Evolutionary conservation across 2,797 vertebrate genomes (phyloP), one percentile per base, ranked within the genome.

Genomic region (Apogon talboti): DNA sequence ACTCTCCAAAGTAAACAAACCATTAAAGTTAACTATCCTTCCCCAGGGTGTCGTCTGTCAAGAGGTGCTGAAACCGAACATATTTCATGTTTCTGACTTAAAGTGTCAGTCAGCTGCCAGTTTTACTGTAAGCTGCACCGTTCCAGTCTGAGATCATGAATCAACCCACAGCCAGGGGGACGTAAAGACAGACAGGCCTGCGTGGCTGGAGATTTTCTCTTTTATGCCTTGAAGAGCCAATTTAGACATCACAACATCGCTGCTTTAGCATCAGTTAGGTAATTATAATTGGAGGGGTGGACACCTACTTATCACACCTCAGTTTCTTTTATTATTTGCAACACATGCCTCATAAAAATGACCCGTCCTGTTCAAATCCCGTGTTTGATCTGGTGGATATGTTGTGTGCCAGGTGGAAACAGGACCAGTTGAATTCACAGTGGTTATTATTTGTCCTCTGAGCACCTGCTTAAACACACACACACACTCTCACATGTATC

Each of bases 1-100:
- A 4, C 0, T 41, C 67, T 90, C 85, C 86, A 89, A 90, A 84
- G 75, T 81, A 91, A 92, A 91, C 82, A 91, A 84, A 88, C 77
- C 75, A 85, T 89, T 90, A 87, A 87, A 87, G 74, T 81, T 84
- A 89, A 90, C 86, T 81, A 72, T 79, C 80, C 78, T 66, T 87
- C 73, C 71, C 71, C 41, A 49, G 71, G 51, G 72, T 76, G 64
- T 79, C 15, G 18, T 82, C 65, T 82, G 77, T 80, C 14, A 54
- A 69, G 78, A 85, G 66, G 66, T 76, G 74, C 63, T 81, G 71
- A 89, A 84, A 87, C 77, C 69, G 72, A 79, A 81, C 66, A 71
- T 81, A 75, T 84, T 87, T 86, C 74, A 72, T 77, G 71, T 78
- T 84, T 82, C 75, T 86, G 72, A 78, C 75, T 83, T 57, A 46